Base-by-base conservation (phyloP, 2,888 invertebrate genomes). In the Cephus pulcher region DNA sequence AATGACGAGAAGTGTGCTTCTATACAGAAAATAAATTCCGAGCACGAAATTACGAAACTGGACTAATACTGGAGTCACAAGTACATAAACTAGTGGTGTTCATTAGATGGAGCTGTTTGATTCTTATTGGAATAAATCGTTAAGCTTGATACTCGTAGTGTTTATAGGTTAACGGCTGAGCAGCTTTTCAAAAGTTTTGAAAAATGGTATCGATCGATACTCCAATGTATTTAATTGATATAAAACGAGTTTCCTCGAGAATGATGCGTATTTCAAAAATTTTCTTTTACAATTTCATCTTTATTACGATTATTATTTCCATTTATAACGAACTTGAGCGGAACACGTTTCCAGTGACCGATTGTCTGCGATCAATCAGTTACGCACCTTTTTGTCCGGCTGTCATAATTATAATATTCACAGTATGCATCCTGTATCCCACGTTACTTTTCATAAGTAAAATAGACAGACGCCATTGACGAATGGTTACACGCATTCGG, bases 371-470 rank as follows among this genome's bases (percentile, higher is more conserved):
- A 71, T 34, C 15, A 71, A 71, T 71, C 71, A 56, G 56, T 56
- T 56, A 56, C 23, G 23, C 23, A 23, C 23, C 23, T 56, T 56
- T 56, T 56, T 56, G 56, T 56, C 15, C 23, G 23, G 56, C 56
- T 23, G 56, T 23, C 56, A 9, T 56, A 23, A 23, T 56, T 9
- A 56, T 23, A 23, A 6, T 23, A 56, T 56, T 56, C 56, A 56
- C 23, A 23, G 56, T 56, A 56, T 56, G 56, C 56, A 56, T 56
- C 23, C 9, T 56, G 23, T 56, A 56, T 56, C 9, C 23, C 23
- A 23, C 56, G 56, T 84, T 82, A 83, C 82, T 84, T 82, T 82
- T 84, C 83, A 81, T 82, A 82, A 84, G 81, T 83, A 74, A 83
- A 84, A 78, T 81, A 80, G 83, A 76, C 79, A 70, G 76, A 75